phyloP scores from a whole-genome alignment of 2,113 vertebrate genomes.

The Eira barbara region DNA sequence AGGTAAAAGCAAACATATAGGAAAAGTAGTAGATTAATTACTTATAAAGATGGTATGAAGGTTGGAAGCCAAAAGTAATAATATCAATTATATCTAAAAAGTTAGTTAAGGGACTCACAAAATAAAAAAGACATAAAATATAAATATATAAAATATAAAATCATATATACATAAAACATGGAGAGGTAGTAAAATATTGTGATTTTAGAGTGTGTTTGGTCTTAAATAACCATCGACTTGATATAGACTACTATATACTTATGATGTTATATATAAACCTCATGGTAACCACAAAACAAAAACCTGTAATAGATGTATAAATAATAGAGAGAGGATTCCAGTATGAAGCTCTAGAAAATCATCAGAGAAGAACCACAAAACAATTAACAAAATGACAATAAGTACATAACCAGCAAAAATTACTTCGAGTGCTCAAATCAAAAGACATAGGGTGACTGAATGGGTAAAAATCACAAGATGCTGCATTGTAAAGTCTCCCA shows the following conservation, averaged over 20 bases:
- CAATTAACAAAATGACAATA: neutral
- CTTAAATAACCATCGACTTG: neutral
- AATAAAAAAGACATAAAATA: neutral
- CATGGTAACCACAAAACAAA: neutral
- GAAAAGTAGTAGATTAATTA: neutral
- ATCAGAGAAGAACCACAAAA: neutral
- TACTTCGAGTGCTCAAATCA: neutral
- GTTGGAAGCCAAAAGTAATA: neutral
- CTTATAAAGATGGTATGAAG: neutral
- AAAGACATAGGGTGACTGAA: neutral
- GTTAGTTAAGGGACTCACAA: neutral
- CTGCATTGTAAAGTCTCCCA: neutral
- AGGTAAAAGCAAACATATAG: neutral
- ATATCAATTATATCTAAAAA: neutral
- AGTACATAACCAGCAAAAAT: neutral
- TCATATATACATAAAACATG: neutral
- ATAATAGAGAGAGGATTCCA: neutral
- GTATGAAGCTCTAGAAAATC: neutral
- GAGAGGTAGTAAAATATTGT: neutral
- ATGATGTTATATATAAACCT: neutral
- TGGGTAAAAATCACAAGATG: neutral
- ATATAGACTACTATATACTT: neutral
- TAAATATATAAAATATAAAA: neutral
- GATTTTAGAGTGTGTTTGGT: neutral
- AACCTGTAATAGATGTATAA: neutral